These are phyloP conservation scores for Nerophis lumbriciformis DNA, from an alignment of 2,113 vertebrate species.

Conservation along the genomic window DNA sequence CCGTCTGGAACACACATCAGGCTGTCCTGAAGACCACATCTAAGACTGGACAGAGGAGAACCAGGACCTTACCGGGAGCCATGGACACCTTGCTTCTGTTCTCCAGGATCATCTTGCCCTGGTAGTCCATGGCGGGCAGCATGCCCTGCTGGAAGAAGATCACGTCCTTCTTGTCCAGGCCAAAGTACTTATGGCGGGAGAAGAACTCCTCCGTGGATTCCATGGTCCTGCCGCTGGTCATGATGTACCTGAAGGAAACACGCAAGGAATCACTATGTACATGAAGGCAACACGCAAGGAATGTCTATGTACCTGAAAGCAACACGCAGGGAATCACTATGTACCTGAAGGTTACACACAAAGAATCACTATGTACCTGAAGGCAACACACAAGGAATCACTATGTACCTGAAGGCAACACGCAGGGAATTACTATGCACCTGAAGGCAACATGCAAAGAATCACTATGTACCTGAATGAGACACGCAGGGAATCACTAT, in stretches of 20 bases:
- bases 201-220: conserved; percentile 86
- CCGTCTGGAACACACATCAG: conserved; percentile 75
- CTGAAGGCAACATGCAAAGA: too few relatives aligned
- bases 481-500: too few relatives aligned
- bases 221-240: conserved; percentile 95
- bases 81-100: conserved; percentile 86
- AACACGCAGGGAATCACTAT: too few relatives aligned
- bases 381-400: too few relatives aligned
- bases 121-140: conserved; percentile 92
- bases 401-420: too few relatives aligned
- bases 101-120: conserved; percentile 89
- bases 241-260: conserved; percentile 85
- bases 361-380: too few relatives aligned
- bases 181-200: conserved; percentile 80
- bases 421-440: too few relatives aligned
- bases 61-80: conserved; percentile 81
- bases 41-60: not conserved
- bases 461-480: too few relatives aligned
- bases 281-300: too few relatives aligned
- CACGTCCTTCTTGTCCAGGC: conserved; percentile 79
- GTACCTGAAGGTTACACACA: too few relatives aligned
- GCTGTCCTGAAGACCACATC: not conserved
- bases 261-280: not conserved
- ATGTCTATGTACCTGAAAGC: too few relatives aligned
- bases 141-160: conserved; percentile 96